phyloP scores from a whole-genome alignment of 2,113 vertebrate species.

The Antechinus flavipes region DNA sequence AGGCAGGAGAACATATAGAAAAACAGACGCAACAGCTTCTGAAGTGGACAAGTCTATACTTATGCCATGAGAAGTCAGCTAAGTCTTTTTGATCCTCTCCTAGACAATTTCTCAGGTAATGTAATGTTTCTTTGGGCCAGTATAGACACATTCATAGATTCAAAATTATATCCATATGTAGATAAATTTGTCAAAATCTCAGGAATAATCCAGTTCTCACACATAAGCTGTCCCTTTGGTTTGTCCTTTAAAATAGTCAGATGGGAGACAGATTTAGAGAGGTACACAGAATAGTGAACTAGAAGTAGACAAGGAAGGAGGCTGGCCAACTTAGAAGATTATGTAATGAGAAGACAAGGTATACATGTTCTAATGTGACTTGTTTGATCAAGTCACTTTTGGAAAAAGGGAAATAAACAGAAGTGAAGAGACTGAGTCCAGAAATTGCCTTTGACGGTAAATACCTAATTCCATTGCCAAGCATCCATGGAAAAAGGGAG shows the following conservation, averaged over 20 bases:
- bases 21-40: background rate
- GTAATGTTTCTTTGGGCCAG: background rate
- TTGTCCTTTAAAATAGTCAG: background rate
- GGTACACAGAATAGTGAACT: background rate
- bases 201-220: background rate
- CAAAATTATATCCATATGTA: background rate
- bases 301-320: background rate
- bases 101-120: background rate
- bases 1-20: background rate
- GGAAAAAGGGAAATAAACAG: background rate
- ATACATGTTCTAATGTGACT: background rate
- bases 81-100: background rate
- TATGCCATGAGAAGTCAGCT: background rate
- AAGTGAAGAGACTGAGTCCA: background rate
- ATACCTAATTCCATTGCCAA: background rate
- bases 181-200: background rate
- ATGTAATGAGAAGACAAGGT: background rate
- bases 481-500: background rate
- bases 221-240: background rate
- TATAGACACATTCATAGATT: background rate
- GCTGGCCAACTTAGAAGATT: background rate
- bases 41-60: background rate
- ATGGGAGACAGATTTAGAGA: background rate
- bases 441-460: background rate
- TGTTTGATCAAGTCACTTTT: background rate